Evolutionary conservation across 2,888 invertebrate species (phyloP).

Genomic region (Ectemnius lituratus): DNA sequence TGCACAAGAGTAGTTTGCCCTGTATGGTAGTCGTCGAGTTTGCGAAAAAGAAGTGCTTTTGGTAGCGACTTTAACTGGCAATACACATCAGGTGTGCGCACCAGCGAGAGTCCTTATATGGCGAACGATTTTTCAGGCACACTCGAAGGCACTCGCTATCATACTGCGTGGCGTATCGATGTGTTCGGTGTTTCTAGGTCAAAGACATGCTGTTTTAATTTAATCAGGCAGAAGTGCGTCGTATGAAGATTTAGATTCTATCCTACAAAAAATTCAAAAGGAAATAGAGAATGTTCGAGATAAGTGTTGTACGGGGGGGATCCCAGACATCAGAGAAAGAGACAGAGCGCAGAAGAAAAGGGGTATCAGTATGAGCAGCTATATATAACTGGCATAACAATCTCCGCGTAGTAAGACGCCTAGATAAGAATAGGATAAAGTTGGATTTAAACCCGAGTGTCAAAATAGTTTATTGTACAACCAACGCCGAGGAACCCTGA

Average conservation of each 20-base stretch:
- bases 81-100: slow-evolving; percentile 14
- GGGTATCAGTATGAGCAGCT: slow-evolving; percentile 5
- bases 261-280: too few species aligned
- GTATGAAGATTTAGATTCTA: too few species aligned
- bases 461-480: background rate
- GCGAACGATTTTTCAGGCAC: slow-evolving; percentile 38
- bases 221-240: too few species aligned
- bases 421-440: slow-evolving; percentile 7
- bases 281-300: too few species aligned
- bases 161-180: slow-evolving; percentile 10
- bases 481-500: too few species aligned
- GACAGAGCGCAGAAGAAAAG: slow-evolving; percentile 12
- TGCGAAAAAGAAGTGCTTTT: slow-evolving; percentile 29
- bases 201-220: background rate
- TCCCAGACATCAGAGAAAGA: background rate
- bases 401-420: slow-evolving; percentile 5
- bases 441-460: slow-evolving; percentile 1
- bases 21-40: slow-evolving; percentile 29
- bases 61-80: slow-evolving; percentile 24
- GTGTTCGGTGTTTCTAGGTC: slow-evolving; percentile 21
- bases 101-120: slow-evolving; percentile 29
- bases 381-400: slow-evolving; percentile 5
- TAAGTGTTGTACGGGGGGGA: background rate
- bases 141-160: slow-evolving; percentile 3
- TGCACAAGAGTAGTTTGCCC: slow-evolving; percentile 11